Conservation (phyloP, 2,888 invertebrate species). For the Caenorhabditis plicata region DNA sequence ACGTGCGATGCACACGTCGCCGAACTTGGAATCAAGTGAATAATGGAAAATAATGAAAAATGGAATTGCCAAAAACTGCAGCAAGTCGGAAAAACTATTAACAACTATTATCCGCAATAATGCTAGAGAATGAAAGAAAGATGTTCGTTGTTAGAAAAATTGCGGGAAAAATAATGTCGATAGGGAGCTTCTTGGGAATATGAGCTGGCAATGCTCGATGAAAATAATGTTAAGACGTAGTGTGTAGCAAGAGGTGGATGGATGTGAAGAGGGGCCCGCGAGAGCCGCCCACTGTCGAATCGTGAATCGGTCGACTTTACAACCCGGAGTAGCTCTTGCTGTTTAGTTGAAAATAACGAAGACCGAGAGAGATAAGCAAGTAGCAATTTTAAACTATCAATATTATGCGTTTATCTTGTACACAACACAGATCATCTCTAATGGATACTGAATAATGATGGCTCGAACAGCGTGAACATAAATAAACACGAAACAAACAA, state of each 20-base stretch:
- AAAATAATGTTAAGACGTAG: slow-evolving; percentile 1
- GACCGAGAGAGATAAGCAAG: neutral
- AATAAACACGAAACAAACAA: neutral
- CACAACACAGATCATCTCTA: neutral
- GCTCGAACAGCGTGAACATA: neutral
- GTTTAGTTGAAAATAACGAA: slow-evolving; percentile 5
- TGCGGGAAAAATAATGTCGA: slow-evolving; percentile 5
- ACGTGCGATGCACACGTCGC: slow-evolving; percentile 8
- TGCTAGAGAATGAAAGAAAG: neutral
- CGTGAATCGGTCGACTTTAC: slow-evolving; percentile 21
- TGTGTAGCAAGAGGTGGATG: slow-evolving; percentile 5
- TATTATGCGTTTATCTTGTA: no score
- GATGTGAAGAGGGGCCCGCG: slow-evolving; percentile 6
- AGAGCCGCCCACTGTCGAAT: slow-evolving; percentile 33
- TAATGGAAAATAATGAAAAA: slow-evolving; percentile 1
- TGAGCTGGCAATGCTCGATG: neutral
- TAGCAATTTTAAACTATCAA: slow-evolving; percentile 33
- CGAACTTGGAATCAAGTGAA: neutral
- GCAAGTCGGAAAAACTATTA: neutral
- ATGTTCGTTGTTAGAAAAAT: slow-evolving; percentile 6
- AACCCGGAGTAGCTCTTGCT: slow-evolving; percentile 6
- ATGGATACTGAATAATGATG: no score
- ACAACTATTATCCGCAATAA: neutral
- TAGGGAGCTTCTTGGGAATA: slow-evolving; percentile 8
- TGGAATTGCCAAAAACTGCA: neutral